These are phyloP conservation scores for Archips xylosteana DNA, from an alignment of 2,888 invertebrate genomes.

Conservation along the genomic window DNA sequence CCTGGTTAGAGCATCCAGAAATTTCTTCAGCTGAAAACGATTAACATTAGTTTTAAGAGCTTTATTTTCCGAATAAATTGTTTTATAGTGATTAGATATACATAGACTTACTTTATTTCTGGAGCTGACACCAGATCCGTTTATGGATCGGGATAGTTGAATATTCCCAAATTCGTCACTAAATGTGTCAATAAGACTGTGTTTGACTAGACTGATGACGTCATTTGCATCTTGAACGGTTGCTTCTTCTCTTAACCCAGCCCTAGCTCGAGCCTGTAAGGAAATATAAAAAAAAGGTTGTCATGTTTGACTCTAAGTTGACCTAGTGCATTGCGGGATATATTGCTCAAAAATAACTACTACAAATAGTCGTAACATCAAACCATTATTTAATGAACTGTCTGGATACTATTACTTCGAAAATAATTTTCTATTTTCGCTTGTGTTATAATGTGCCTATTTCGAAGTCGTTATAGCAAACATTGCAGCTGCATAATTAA, in stretches of 20 bases:
- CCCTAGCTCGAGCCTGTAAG: conserved; percentile 93
- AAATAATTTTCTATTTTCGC: background rate
- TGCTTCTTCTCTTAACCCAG: conserved; percentile 93
- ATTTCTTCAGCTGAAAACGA: conserved; percentile 88
- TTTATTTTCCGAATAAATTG: background rate
- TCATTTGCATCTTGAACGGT: conserved; percentile 93
- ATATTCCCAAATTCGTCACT: conserved; percentile 89
- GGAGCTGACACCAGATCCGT: conserved; percentile 90
- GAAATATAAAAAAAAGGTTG: conserved; percentile 8
- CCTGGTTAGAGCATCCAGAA: conserved; percentile 88
- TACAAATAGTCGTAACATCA: background rate
- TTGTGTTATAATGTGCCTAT: background rate
- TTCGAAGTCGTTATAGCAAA: background rate
- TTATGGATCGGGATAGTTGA: conserved; percentile 87
- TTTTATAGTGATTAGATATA: background rate
- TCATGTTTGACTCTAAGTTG: too few relatives aligned
- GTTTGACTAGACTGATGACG: conserved; percentile 93
- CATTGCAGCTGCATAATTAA: background rate
- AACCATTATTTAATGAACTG: background rate
- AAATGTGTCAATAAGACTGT: conserved; percentile 91
- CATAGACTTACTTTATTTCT: conserved; percentile 84
- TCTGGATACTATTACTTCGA: background rate
- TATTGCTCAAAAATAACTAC: too few relatives aligned
- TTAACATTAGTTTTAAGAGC: background rate
- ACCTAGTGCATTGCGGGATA: too few relatives aligned